Conservation (phyloP, 2,113 vertebrate species). For the Trematocara unimaculatum region DNA sequence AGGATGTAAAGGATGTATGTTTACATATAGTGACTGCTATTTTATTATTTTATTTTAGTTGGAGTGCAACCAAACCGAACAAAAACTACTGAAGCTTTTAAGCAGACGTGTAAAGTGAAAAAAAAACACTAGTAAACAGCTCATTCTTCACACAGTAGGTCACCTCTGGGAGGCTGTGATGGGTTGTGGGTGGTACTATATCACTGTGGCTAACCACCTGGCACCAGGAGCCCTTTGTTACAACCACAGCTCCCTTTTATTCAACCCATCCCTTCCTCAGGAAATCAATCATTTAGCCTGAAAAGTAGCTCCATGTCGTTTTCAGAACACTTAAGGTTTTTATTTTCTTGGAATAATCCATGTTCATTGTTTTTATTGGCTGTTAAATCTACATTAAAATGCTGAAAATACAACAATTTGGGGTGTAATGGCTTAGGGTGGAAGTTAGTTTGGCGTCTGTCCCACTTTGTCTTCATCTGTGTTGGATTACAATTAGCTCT, state of each 20-base stretch:
- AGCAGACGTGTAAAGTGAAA: neutral
- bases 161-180: neutral
- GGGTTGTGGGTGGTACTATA: neutral
- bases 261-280: constrained; percentile 30
- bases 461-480: constrained; percentile 10
- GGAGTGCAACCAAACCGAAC: neutral
- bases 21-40: neutral
- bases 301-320: neutral
- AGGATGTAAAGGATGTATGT: neutral
- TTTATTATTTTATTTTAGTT: neutral
- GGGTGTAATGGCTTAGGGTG: neutral
- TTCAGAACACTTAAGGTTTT: neutral
- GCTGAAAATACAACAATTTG: neutral
- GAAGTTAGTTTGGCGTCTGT: neutral
- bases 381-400: constrained; percentile 11
- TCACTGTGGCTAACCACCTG: constrained; percentile 1
- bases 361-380: constrained; percentile 17
- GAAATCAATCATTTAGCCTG: constrained; percentile 24
- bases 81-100: neutral
- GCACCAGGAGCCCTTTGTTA: constrained; percentile 35
- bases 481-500: neutral
- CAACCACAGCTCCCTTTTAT: neutral
- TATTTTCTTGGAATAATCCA: neutral
- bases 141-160: neutral
- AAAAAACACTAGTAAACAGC: neutral